Base-by-base conservation (phyloP, 2,797 vertebrate species). In the Labroides dimidiatus region DNA sequence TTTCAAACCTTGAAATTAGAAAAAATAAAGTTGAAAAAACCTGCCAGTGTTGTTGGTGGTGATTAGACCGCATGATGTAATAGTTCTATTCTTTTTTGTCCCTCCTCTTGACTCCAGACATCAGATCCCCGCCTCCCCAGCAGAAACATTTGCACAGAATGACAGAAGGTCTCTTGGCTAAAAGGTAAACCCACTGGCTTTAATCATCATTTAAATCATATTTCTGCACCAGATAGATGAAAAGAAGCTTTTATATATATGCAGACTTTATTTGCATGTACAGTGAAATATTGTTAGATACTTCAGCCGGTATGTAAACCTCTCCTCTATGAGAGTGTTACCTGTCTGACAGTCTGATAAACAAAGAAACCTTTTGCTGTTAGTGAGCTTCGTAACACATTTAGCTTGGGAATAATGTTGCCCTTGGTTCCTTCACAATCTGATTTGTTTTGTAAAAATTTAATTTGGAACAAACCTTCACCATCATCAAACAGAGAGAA, bases 131-230 rank as follows among this genome's bases (percentile, higher is more conserved):
- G 54, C 11, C 49, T 42, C 23, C 43, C 30, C 10, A 50, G 66
- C 55, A 58, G 11, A n/a, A 64, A 19, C 14, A 30, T n/a, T 11
- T 41, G 61, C 48, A 65, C 69, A 81, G 58, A 86, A 85, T 83
- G 79, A 69, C 27, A 78, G 3, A 52, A 66, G 75, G 64, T 14
- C n/a, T 23, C 55, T 42, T 50, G 43, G 44, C 50, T 61, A 75
- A 72, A 79, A 84, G 70, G 75, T 82, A 74, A 72, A 37, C 9
- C 19, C 23, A 4, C 23, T 57, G 1, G 6, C 10, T 44, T 51
- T 30, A 43, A 13, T 23, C 20, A 9, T 13, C 15, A 33, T 33
- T 43, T 21, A 5, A 13, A 4, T 30, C 10, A n/a, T 19, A 0
- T 50, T 9, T 15, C 36, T 9, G 13, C 39, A 33, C 39, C 19